Base-by-base conservation (phyloP, 2,888 invertebrate species). In the Pterostichus niger region DNA sequence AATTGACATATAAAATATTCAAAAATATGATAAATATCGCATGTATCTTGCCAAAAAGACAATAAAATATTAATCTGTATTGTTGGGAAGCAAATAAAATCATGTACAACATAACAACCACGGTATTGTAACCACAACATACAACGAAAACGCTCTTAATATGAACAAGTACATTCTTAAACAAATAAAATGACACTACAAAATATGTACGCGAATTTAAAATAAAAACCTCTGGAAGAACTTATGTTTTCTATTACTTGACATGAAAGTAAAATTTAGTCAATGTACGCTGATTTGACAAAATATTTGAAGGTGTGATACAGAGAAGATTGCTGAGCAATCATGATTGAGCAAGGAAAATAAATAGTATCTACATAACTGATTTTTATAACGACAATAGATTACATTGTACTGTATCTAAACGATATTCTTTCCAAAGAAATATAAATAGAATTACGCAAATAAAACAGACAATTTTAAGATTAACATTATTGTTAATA, bases 181-280 rank as follows among this genome's bases (percentile, higher is more conserved):
- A 52, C 49, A 75, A 75, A 75, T 33, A 75, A 73, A 75, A 75
- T 75, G 75, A 75, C 54, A 75, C 11, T 52, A 75, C 75, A 52
- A 75, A 75, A 75, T 75, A 75, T 33, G 54, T 75, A 52, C 54
- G 24, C 3, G 75, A 52, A 46, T 71, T 49, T 24, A 0, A 71
- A 31, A 59, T 59, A 31, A n/a, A n/a, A 68, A 35, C 11, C 71
- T 17, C 24, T 10, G 59, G 59, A 59, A 6, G 17, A 54, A 10
- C 31, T 13, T 24, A 44, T 79, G 73, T 81, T 71, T 81, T 4
- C 56, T n/a, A n/a, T n/a, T n/a, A 73, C 13, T 40, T 46, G 17
- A 56, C 56, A 81, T 31, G 81, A 81, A 81, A 81, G 81, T 81
- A 81, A 81, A 81, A 81, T 81, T 54, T 40, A 73, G 81, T 81